Base-by-base conservation (phyloP, 2,113 vertebrate species). In the Felis chaus region DNA sequence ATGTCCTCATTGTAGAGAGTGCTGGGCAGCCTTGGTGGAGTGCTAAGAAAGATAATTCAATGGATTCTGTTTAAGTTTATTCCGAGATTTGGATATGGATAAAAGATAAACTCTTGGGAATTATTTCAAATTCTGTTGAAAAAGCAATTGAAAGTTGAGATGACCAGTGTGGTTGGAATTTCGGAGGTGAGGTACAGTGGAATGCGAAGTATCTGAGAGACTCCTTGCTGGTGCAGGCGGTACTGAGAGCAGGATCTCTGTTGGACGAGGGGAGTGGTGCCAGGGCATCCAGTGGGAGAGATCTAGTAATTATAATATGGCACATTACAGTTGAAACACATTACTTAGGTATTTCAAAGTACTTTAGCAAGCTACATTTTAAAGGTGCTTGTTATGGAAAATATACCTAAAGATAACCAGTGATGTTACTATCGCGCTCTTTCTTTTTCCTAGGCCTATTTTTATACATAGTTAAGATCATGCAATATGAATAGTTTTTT, bases 341-440 rank as follows among this genome's bases (percentile, higher is more conserved):
- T 25, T 94, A 76, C 36, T 61, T 83, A 74, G 45, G 7, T 89
- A 33, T 91, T 91, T 87, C 94, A 73, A 85, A 69, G 80, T 71
- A 29, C 83, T 53, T 71, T 94, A 76, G 31, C n/a, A 83, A 87
- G 91, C 84, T 94, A 16, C 73, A 21, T 94, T 89, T 92, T 29
- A 80, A 94, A 96, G 80, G 48, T 88, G 79, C 45, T 78, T 96
- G 53, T 90, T 97, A 82, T 63, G 71, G 74, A 95, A 91, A 87
- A 45, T 65, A 82, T 4, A 71, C 78, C n/a, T 61, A 89, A 85
- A 96, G 68, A 93, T 96, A 95, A 82, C 66, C 13, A 71, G 2
- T 41, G 78, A 86, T 89, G 50, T 73, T 96, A 78, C 57, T 78
- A 5, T 92, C 15, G 78, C 74, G 31, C 5, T 12, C 6, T 88